Conservation (phyloP, 2,888 invertebrate genomes). For the Epistrophe eligans region DNA sequence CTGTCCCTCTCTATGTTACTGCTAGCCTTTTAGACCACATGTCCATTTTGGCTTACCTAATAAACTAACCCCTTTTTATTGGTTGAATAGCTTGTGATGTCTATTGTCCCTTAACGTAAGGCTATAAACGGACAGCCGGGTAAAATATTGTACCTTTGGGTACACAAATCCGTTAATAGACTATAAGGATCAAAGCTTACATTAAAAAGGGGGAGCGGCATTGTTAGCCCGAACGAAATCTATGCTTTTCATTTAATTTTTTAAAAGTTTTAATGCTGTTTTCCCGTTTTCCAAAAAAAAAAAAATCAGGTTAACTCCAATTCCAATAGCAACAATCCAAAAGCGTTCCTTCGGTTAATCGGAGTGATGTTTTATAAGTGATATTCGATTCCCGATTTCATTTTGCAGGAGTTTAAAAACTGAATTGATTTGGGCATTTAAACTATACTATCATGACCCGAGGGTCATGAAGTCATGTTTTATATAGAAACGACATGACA, state of each 20-base stretch:
- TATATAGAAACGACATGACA: not conserved
- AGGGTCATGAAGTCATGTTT: not conserved
- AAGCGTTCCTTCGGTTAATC: too few relatives aligned
- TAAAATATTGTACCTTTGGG: not conserved
- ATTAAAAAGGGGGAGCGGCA: not conserved
- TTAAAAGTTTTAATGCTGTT: too few relatives aligned
- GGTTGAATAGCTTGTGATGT: not conserved
- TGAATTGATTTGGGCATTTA: not conserved
- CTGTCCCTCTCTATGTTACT: not conserved
- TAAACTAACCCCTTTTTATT: conserved; percentile 7
- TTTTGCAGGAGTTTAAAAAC: not conserved
- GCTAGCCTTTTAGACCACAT: not conserved
- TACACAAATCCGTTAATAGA: not conserved
- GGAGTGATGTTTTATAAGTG: too few relatives aligned
- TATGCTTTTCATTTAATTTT: too few relatives aligned
- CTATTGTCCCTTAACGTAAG: not conserved
- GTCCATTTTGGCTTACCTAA: not conserved
- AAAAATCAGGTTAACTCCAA: too few relatives aligned
- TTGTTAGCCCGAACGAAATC: not conserved
- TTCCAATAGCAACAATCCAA: too few relatives aligned
- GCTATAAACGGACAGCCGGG: not conserved
- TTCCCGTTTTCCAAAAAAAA: too few relatives aligned
- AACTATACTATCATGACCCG: not conserved
- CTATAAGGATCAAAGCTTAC: not conserved
- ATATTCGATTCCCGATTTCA: not conserved